Percentiles rank a stretch among this genome's conserved stretches.
Conservation (phyloP, 2,797 vertebrate species). For the Antrozous pallidus region DNA sequence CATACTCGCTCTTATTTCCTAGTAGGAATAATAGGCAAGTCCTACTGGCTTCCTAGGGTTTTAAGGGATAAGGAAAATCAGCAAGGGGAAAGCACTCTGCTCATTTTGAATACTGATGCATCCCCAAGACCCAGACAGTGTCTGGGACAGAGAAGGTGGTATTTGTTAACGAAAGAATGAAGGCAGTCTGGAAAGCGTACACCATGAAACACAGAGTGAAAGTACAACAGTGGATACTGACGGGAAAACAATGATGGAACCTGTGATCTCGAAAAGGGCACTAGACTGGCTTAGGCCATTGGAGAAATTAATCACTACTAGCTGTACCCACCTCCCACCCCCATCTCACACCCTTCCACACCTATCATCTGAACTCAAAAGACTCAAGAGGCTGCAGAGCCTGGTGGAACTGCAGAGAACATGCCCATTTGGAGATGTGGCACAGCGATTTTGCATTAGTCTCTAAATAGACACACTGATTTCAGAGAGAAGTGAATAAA, state of each 20-base stretch:
- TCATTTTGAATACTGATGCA: neutral
- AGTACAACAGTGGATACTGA: neutral
- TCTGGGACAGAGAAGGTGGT: neutral
- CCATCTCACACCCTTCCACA: no score
- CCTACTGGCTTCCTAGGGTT: neutral
- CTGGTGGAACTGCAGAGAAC: neutral
- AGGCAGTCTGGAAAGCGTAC: neutral
- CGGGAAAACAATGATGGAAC: neutral
- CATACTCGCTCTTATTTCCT: neutral
- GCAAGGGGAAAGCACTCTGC: neutral
- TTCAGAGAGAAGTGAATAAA: neutral
- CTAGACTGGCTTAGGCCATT: neutral
- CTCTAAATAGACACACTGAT: neutral
- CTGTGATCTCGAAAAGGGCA: neutral
- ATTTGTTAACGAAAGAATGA: neutral
- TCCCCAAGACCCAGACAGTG: neutral
- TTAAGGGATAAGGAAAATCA: neutral
- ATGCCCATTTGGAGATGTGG: neutral
- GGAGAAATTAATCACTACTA: neutral
- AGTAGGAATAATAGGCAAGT: neutral
- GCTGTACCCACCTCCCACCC: neutral
- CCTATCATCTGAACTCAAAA: neutral
- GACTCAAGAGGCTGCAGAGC: neutral
- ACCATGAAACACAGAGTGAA: neutral
- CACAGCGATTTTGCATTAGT: neutral